Conservation (phyloP, 2,797 vertebrate species). For the Lerista edwardsae region DNA sequence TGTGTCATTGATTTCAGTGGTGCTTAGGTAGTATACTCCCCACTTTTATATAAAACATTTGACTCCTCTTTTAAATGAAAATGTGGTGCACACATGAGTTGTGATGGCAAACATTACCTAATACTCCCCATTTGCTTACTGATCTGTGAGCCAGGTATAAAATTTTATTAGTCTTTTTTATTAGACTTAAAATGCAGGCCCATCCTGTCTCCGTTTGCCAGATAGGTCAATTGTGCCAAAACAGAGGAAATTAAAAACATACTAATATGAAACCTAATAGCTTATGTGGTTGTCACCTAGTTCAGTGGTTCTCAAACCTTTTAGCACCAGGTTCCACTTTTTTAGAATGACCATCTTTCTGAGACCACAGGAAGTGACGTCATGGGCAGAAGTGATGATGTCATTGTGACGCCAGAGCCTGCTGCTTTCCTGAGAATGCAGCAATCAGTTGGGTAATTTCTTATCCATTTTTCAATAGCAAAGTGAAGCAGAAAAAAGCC, state of each 20-base stretch:
- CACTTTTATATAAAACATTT: constrained; percentile 21
- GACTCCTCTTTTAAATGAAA: constrained; percentile 46
- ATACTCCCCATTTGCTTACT: constrained; percentile 48
- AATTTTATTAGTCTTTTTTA: constrained; percentile 59
- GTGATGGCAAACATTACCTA: constrained; percentile 54
- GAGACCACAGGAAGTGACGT: too few relatives aligned
- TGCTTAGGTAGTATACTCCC: neutral
- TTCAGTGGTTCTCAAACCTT: too few relatives aligned
- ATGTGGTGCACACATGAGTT: constrained; percentile 46
- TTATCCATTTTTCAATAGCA: too few relatives aligned
- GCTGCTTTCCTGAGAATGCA: too few relatives aligned
- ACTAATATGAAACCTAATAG: constrained; percentile 41
- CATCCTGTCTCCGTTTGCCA: constrained; percentile 49
- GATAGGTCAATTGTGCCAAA: constrained; percentile 51
- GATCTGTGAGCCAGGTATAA: constrained; percentile 52
- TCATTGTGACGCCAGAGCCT: too few relatives aligned
- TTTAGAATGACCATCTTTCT: too few relatives aligned
- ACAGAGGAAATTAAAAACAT: constrained; percentile 51
- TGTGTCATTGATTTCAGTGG: too few relatives aligned
- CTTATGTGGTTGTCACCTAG: constrained; percentile 38
- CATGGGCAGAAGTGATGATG: too few relatives aligned
- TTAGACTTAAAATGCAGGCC: constrained; percentile 54
- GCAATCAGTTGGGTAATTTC: too few relatives aligned
- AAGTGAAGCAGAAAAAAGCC: too few relatives aligned
- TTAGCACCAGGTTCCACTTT: too few relatives aligned